Evolutionary conservation across 2,113 vertebrate species (phyloP), one percentile per base, ranked within the genome.

Genomic region (Macquaria ambigua): DNA sequence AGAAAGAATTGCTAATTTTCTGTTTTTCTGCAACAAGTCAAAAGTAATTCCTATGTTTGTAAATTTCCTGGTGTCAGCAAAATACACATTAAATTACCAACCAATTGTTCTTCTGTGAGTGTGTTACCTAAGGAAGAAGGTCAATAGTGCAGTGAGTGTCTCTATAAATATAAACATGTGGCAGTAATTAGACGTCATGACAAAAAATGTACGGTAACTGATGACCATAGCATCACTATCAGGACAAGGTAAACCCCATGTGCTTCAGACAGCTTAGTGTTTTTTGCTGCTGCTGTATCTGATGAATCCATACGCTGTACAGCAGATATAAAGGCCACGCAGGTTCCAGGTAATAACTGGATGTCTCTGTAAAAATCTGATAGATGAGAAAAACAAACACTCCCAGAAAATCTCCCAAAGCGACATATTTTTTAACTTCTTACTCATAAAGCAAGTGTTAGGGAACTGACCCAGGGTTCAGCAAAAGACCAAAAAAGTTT

Each of bases 341-440:
- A 43, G 66, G 61, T 58, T 81, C 37, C 55, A 81, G 61, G 43
- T 83, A 88, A 77, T 81, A 91, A 74, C 79, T 73, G 64, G 37
- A 77, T 74, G 41, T 58, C 74, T 46, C 74, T 46, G 81, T 74
- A 67, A 66, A 37, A 31, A 58, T 52, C 55, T 7, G 18, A 82
- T 46, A 76, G 74, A 86, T 61, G 81, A 77, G 16, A 75, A 87
- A 76, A 79, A 79, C 43, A 77, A 68, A 82, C 53, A 59, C 43
- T 61, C 20, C 3, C 31, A 64, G 52, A 46, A 71, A 83, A 71
- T 55, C 46, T 74, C 79, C 34, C 76, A 58, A 14, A 77, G 80
- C 0, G 16, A 79, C 52, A 39, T 5, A 37, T 81, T 77, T 72
- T 67, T 80, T 67, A 59, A 37, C 18, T 53, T 74, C 31, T 68